Base-by-base conservation (phyloP, 2,888 invertebrate species). In the Caenorhabditis wallacei region DNA sequence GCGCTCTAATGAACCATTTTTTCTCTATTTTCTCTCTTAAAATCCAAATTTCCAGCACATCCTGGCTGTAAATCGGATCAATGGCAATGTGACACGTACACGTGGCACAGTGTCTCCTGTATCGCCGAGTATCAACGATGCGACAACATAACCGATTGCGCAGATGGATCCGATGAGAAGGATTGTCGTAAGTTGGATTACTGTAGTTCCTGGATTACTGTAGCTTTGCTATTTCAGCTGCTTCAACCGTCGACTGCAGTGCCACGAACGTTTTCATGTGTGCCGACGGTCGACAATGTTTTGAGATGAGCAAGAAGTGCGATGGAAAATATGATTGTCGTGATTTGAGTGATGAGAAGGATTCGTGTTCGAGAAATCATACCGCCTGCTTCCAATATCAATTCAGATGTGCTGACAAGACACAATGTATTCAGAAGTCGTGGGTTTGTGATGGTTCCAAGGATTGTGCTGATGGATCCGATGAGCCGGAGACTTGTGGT, bases 121-220 rank as follows among this genome's bases (percentile, higher is more conserved):
- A 95, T 97, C 92, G 96, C 97, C 80, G 95, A 95, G 84, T 95
- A 97, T 94, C 95, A 96, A 93, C 95, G 96, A 93, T 97, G 97
- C 94, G 97, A 97, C 94, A 96, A 95, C 95, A 95, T 95, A 87
- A 95, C 96, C 43, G 97, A 97, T 94, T 98, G 98, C 93, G 95
- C 96, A 83, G 97, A 97, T 92, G 96, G 96, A 87, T 96, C 96
- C 46, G 98, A 98, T 93, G 97, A 98, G 93, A 95, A 96, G 63
- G 92, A 92, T 92, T 98, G 97, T 94, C 95, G 97, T 97, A 94
- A 96, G 96, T 96, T n/a, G n/a, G 7, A 56, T 24, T 48, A 48
- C 46, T 7, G 46, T 48, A 48, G 7, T 2, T 13, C 46, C 8
- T 30, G 30, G 30, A 30, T 30, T 48, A 48, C 46, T 7, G 46